These are phyloP conservation scores for Drosophila helvetica DNA, from an alignment of 2,888 invertebrate genomes.

Conservation along the genomic window DNA sequence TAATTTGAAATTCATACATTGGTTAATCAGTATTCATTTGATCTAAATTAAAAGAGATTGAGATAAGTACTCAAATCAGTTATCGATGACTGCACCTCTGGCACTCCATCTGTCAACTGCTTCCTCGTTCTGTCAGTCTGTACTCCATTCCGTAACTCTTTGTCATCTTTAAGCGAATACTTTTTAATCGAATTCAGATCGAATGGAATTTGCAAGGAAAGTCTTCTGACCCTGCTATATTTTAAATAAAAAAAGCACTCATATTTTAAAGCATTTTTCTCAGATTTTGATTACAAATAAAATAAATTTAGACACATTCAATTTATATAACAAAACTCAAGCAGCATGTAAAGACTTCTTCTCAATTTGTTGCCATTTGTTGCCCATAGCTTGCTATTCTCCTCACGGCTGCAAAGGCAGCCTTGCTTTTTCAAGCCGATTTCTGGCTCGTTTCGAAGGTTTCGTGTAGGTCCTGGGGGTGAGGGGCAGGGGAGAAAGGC, in stretches of 20 bases:
- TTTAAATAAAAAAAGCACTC: neutral
- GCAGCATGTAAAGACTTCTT: no score
- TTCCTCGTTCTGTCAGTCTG: neutral
- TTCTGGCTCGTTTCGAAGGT: slow-evolving; percentile 19
- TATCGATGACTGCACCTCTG: neutral
- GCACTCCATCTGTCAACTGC: neutral
- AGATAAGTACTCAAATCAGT: no score
- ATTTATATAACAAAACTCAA: neutral
- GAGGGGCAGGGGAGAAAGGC: no score
- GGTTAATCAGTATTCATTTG: no score
- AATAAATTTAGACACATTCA: neutral
- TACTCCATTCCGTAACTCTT: no score
- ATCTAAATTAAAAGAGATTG: neutral
- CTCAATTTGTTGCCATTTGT: no score
- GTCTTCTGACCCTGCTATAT: neutral
- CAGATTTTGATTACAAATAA: no score
- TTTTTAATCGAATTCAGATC: neutral
- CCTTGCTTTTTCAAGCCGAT: neutral
- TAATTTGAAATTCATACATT: neutral
- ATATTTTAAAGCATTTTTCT: neutral
- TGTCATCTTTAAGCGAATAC: no score
- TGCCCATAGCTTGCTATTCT: neutral
- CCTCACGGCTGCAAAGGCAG: neutral
- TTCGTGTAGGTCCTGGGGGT: slow-evolving; percentile 33
- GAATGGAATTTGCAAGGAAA: no score